Evolutionary conservation across 2,113 vertebrate genomes (phyloP).

Genomic region (Trematomus loennbergii): DNA sequence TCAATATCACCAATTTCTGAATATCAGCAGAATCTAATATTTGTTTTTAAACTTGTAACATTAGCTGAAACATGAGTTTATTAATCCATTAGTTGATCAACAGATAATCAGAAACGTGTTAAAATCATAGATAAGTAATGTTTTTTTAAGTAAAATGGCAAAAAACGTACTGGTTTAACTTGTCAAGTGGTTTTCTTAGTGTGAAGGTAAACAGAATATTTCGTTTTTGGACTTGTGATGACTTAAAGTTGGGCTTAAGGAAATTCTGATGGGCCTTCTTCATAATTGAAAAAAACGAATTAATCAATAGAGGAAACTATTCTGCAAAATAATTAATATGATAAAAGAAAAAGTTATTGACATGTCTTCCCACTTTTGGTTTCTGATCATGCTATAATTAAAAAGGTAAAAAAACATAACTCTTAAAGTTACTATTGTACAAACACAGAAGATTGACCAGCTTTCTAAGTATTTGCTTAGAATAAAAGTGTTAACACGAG

Average conservation of each 20-base stretch:
- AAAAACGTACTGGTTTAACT: not conserved
- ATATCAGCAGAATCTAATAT: not conserved
- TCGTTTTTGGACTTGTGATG: not conserved
- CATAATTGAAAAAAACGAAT: too few relatives aligned
- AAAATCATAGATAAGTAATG: not conserved
- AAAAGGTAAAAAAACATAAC: not conserved
- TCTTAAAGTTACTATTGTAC: not conserved
- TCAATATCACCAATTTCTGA: not conserved
- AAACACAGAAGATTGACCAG: not conserved
- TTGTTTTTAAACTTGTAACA: too few relatives aligned
- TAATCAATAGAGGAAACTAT: not conserved
- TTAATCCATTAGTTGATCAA: not conserved
- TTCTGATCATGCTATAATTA: not conserved
- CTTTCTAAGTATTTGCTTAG: not conserved
- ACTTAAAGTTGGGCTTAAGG: not conserved
- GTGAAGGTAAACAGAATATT: not conserved
- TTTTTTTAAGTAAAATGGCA: not conserved
- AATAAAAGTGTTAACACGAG: not conserved
- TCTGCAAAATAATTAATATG: not conserved
- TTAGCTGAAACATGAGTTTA: not conserved
- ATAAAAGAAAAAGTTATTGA: not conserved
- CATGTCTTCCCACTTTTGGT: not conserved
- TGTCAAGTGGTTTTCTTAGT: not conserved
- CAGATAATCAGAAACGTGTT: not conserved
- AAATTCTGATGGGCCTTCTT: too few relatives aligned